Evolutionary conservation across 1,140 invertebrate genomes (phyloP), one percentile per base, ranked within the genome.

Genomic region (Musca vetustissima): DNA sequence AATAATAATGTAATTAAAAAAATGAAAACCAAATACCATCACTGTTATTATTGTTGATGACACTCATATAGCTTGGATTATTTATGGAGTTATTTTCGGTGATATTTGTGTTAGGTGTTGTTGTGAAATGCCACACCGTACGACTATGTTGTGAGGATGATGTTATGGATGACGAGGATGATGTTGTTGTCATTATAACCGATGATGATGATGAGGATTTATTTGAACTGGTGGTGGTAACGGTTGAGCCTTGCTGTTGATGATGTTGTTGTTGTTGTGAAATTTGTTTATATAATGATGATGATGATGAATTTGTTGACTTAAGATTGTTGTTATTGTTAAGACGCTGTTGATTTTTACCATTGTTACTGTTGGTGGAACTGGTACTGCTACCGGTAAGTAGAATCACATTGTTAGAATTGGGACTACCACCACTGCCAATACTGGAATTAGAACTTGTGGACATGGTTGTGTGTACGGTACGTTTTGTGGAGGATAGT

Each of bases 21-120:
- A 65, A 36, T 61, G 57, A 61, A 24, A 55, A 43, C 57, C 57
- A 36, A 43, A 61, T 61, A 61, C 57, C 57, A n/a, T 61, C 78
- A 72, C 79, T 79, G 74, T 75, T 76, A 81, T 80, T 80, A 73
- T 76, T n/a, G n/a, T n/a, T 81, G 64, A 80, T 75, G 57, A 61
- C 57, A 74, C 79, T 76, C 78, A 81, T 81, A 68, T 81, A 81
- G 76, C 77, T 81, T 79, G 79, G 79, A 76, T 81, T 81, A 79
- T 77, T 81, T 73, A 81, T 79, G 77, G 79, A 77, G 70, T 81
- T 80, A 71, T 75, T 79, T 72, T 77, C 74, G 69, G 73, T 67
- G 57, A 17, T 61, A 61, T 61, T 61, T 7, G 28, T 25, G 57
- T 61, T 43, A 32, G 36, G 36, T 43, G 28, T 61, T 36, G 53